A percentile compares a stretch with the other conserved stretches of the same genome.
These are phyloP conservation scores for Aporophyla nigra DNA, from an alignment of 2,888 invertebrate genomes.

Conservation along the genomic window DNA sequence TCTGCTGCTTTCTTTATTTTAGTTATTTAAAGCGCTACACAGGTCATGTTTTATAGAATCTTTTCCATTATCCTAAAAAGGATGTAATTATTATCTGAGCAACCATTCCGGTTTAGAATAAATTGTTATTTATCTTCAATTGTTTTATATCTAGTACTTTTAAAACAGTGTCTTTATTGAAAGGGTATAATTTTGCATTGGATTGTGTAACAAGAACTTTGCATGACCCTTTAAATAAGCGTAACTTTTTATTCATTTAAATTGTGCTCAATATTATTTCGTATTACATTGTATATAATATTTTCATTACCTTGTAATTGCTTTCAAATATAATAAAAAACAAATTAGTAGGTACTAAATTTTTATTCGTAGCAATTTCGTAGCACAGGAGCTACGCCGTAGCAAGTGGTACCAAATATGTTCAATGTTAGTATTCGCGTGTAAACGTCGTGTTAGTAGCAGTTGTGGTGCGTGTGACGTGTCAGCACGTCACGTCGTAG, in stretches of 20 bases:
- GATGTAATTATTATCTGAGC: not conserved
- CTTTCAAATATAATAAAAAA: conserved; percentile 14
- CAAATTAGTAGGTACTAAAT: not conserved
- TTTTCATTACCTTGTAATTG: conserved; percentile 3
- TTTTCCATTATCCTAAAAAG: not conserved
- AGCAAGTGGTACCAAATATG: conserved; percentile 33
- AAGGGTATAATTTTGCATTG: not conserved
- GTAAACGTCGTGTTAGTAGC: conserved; percentile 52
- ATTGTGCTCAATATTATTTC: conserved; percentile 1
- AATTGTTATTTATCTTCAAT: not conserved
- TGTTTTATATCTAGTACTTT: not conserved
- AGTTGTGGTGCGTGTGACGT: conserved; percentile 69
- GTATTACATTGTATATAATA: not conserved
- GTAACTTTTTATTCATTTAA: conserved; percentile 15
- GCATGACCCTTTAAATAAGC: conserved; percentile 10
- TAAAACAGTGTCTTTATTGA: not conserved
- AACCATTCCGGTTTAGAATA: not conserved
- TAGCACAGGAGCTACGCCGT: conserved; percentile 52
- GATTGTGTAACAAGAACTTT: conserved; percentile 29
- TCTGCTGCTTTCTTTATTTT: too few relatives aligned
- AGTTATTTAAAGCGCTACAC: too few relatives aligned
- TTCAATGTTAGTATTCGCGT: conserved; percentile 41
- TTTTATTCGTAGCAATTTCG: conserved; percentile 46
- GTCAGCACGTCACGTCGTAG: conserved; percentile 69
- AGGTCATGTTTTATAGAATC: too few relatives aligned